Evolutionary conservation across 2,113 vertebrate species (phyloP).

Genomic region (Anas platyrhynchos): DNA sequence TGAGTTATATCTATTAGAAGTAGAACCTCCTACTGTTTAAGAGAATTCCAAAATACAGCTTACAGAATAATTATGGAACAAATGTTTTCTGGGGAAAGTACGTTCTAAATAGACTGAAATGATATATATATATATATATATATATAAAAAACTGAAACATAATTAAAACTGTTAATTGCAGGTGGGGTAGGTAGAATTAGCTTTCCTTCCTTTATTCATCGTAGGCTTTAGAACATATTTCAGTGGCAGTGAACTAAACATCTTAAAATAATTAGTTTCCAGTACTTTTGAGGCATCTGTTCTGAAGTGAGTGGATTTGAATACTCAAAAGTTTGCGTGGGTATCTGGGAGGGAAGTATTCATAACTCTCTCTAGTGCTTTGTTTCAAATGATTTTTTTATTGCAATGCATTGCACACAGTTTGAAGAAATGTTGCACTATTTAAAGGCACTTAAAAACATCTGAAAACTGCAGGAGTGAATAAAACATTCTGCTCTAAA

Average conservation of each 20-base stretch:
- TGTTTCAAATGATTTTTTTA: not conserved
- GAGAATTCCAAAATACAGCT: not conserved
- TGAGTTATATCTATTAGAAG: not conserved
- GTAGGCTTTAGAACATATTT: not conserved
- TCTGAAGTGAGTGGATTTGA: not conserved
- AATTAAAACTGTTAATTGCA: not conserved
- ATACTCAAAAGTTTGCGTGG: fast-evolving
- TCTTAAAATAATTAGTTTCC: not conserved
- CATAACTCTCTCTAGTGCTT: not conserved
- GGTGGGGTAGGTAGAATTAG: not conserved
- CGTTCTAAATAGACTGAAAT: not conserved
- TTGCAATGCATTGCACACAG: not conserved
- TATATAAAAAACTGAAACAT: not conserved
- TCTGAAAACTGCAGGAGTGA: not conserved
- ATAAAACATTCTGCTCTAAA: not conserved
- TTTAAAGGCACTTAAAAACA: not conserved
- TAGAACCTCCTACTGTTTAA: not conserved
- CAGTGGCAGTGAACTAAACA: not conserved
- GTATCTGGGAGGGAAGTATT: not conserved
- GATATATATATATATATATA: not conserved
- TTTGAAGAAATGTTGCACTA: not conserved
- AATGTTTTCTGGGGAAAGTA: not conserved
- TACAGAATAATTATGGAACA: not conserved
- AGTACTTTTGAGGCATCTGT: not conserved
- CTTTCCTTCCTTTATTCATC: not conserved